phyloP scores from a whole-genome alignment of 2,888 invertebrate genomes.

The Trypoxylon attenuatum region DNA sequence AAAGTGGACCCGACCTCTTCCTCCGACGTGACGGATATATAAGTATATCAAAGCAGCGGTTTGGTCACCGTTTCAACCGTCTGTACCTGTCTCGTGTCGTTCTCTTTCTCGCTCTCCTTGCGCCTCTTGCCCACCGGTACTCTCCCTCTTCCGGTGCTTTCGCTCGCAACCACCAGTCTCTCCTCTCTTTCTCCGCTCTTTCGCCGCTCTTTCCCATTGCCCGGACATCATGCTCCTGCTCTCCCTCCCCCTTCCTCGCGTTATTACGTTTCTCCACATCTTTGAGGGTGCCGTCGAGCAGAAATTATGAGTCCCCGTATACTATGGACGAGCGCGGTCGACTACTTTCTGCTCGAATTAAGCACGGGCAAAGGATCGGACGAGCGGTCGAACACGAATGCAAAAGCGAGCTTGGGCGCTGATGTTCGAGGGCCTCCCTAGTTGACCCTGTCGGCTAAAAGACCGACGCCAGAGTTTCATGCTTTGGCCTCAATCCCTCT shows the following conservation, averaged over 20 bases:
- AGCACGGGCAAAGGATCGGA: constrained; percentile 58
- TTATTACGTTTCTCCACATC: constrained; percentile 67
- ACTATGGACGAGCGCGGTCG: constrained; percentile 56
- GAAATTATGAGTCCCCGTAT: constrained; percentile 68
- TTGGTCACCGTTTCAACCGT: constrained; percentile 58
- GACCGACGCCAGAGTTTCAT: not conserved
- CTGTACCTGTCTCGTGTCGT: constrained; percentile 18
- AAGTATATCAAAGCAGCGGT: constrained; percentile 68
- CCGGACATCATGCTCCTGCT: not conserved
- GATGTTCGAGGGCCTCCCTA: not conserved
- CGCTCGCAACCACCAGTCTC: not conserved
- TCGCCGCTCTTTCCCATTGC: constrained; percentile 5
- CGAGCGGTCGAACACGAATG: constrained; percentile 54
- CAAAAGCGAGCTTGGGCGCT: constrained; percentile 45
- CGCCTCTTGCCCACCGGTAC: constrained; percentile 21
- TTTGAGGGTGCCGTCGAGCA: constrained; percentile 67
- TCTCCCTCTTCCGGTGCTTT: not conserved
- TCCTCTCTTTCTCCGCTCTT: constrained; percentile 23
- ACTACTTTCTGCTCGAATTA: constrained; percentile 68
- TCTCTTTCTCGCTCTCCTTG: constrained; percentile 41
- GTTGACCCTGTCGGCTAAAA: constrained; percentile 1
- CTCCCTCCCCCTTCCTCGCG: constrained; percentile 30
- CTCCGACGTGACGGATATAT: constrained; percentile 57
- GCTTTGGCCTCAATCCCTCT: constrained; percentile 1
- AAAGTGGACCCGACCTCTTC: constrained; percentile 66